Evolutionary conservation across 1,140 invertebrate species (phyloP), one percentile per base, ranked within the genome.

Genomic region (Uloborus diversus): DNA sequence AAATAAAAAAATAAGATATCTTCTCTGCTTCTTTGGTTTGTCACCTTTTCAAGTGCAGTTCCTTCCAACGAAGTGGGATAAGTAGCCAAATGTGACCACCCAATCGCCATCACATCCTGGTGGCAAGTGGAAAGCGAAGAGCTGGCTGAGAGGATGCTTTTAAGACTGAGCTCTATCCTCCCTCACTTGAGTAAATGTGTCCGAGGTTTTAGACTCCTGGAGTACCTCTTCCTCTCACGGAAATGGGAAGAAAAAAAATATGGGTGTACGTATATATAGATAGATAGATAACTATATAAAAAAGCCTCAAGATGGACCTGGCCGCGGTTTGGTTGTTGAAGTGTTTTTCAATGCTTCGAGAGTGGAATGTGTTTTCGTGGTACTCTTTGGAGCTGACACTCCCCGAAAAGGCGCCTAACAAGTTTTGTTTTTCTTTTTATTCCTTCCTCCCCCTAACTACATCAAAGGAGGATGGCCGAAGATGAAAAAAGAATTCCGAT

Each of bases 141-240:
- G 69, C 32, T n/a, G 47, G 69, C 66, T 33, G 37, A 71, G 32
- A 76, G 73, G 73, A 76, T 76, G 73, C 73, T 76, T 76, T 76
- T 76, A 76, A 56, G 42, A 42, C 49, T 14, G 56, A 4, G 25
- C 71, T 76, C 42, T 65, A 64, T 76, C 73, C 73, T 42, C 73
- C 73, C 61, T 76, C 73, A 76, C 73, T 76, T 76, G 61, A 76
- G 73, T 65, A 76, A 76, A 76, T 76, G 73, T 76, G 73, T 76
- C 73, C 73, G 73, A 76, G 73, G 73, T 76, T 76, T 62, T 76
- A 53, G 56, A 61, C 35, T 37, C 47, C 53, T 75, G 27, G 59
- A 75, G 71, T 75, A 64, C 71, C 61, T 61, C 69, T 65, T 76
- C 62, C 73, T 61, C 56, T 65, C 59, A 65, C 71, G 47, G n/a